Evolutionary conservation across 2,888 invertebrate species (phyloP).

Genomic region (Lithophane socia): DNA sequence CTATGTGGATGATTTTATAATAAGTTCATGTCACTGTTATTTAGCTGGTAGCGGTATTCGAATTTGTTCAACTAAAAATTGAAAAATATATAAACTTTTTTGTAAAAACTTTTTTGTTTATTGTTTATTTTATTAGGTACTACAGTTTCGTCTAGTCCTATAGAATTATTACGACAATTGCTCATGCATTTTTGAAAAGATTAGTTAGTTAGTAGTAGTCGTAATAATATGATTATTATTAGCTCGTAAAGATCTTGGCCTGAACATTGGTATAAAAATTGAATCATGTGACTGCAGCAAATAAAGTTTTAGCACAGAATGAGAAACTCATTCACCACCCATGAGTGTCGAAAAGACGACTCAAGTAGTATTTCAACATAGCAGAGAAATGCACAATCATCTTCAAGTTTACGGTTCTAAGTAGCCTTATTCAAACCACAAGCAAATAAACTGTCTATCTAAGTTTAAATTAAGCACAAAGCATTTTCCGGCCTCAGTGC

Average conservation of each 20-base stretch:
- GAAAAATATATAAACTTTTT: no score
- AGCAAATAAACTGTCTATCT: conserved; percentile 42
- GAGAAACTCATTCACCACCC: neutral
- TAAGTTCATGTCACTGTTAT: no score
- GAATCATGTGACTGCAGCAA: neutral
- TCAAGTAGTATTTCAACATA: neutral
- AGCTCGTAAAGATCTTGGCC: neutral
- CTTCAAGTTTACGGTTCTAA: conserved; percentile 28
- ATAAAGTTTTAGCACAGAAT: neutral
- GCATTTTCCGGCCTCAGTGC: conserved; percentile 38
- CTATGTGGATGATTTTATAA: no score
- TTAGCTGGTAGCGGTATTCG: no score
- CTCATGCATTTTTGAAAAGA: neutral
- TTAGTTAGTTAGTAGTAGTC: neutral
- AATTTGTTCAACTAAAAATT: no score
- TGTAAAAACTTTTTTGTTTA: no score
- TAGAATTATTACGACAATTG: neutral
- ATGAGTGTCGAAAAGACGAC: neutral
- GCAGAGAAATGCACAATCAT: conserved; percentile 33
- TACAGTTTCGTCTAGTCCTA: no score
- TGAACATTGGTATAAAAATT: neutral
- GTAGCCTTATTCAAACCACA: conserved; percentile 29
- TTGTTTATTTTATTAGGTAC: no score
- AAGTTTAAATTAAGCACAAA: conserved; percentile 54
- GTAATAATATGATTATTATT: neutral